Conservation (phyloP, 2,113 vertebrate species). For the Psophia crepitans region DNA sequence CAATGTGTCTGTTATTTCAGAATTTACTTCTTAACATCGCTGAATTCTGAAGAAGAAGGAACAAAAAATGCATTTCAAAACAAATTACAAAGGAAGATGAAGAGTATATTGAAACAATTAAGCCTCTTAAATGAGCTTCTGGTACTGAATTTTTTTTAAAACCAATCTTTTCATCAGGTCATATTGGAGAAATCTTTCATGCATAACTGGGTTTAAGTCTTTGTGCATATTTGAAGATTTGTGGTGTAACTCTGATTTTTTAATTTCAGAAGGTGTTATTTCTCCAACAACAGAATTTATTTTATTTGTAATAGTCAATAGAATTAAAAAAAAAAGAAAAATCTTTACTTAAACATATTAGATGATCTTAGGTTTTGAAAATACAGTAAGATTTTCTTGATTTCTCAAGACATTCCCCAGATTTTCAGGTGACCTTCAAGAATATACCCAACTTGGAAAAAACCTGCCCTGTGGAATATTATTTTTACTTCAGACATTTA, state of each 20-base stretch:
- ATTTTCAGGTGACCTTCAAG: not conserved
- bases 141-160: not conserved
- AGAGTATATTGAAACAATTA: conserved; percentile 30
- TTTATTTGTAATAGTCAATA: not conserved
- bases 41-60: not conserved
- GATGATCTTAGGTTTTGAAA: not conserved
- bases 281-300: not conserved
- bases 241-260: not conserved
- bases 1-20: not conserved
- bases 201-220: not conserved
- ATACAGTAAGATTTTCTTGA: not conserved
- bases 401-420: not conserved
- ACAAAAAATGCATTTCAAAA: not conserved
- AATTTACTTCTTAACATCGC: not conserved
- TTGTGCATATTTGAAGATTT: not conserved
- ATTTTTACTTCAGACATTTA: not conserved
- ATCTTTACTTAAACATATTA: too few species aligned
- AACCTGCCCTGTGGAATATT: fast-evolving
- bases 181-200: not conserved
- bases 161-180: not conserved
- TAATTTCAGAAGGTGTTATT: not conserved
- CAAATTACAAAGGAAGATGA: not conserved
- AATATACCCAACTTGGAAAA: not conserved
- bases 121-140: not conserved
- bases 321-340: not conserved